Evolutionary conservation across 2,113 vertebrate species (phyloP), one percentile per base, ranked within the genome.

Genomic region (Pachypanchax playfairii): DNA sequence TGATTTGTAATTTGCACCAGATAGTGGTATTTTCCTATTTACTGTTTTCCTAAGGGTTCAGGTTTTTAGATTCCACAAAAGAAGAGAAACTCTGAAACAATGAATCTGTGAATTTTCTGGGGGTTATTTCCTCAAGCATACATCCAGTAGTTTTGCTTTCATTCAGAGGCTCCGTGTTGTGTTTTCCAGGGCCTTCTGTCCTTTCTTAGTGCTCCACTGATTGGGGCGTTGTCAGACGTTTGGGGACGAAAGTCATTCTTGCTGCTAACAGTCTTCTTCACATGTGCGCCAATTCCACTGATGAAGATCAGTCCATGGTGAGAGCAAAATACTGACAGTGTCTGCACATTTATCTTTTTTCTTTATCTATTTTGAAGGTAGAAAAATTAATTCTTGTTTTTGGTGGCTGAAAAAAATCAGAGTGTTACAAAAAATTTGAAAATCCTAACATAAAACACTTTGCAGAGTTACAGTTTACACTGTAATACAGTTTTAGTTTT

Each of bases 191-290:
- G 97, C 63, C 86, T 98, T 62, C 88, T 98, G 66, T 98, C 96
- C 24, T 98, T 98, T 83, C 90, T 98, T 67, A 98, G 97, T 70
- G 97, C 96, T 79, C 97, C 97, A 0, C 90, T 98, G 77, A 97
- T 98, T 61, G 97, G 97, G 53, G 97, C 96, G 2, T 85, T 98
- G 70, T 98, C 97, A 48, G 97, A 98, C 26, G 96, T 96, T 42
- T 98, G 94, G 96, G 97, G 97, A 36, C 94, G 97, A 70, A 98
- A 98, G 82, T 98, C 96, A 57, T 98, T 98, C 88, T 93, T 98
- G 84, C 94, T 98, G 21, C 92, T 94, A 70, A 98, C 97, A 0
- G 97, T 98, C 77, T 98, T 98, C 90, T 98, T 98, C 88, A 98
- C 97, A 0, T 98, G 97, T 52, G 95, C 96, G 0, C 97, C 97